A percentile compares a stretch with the other conserved stretches of the same genome.
phyloP scores from a whole-genome alignment of 2,888 invertebrate species.

The Drosophila kambysellisi region DNA sequence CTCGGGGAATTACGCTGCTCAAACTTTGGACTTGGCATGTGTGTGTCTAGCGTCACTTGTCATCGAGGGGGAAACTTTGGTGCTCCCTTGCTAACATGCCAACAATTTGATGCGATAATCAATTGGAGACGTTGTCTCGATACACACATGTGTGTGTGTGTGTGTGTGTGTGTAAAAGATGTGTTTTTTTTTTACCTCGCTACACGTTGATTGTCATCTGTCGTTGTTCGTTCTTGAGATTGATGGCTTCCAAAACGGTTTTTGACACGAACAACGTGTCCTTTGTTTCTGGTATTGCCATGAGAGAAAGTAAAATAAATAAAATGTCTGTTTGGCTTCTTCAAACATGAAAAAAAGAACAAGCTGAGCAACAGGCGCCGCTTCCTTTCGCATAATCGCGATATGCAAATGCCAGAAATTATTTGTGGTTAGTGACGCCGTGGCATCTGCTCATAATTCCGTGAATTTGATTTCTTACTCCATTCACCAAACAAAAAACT shows the following conservation, averaged over 20 bases:
- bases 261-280: conserved; percentile 52
- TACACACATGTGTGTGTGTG: background rate
- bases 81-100: conserved; percentile 36
- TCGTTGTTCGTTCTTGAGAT: conserved; percentile 60
- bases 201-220: conserved; percentile 55
- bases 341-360: background rate
- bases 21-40: conserved; percentile 7
- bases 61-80: conserved; percentile 15
- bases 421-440: conserved; percentile 38
- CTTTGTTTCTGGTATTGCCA: conserved; percentile 43
- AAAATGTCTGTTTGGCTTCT: background rate
- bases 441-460: conserved; percentile 57
- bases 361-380: conserved; percentile 49
- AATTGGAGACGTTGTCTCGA: conserved; percentile 49
- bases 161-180: too few relatives aligned
- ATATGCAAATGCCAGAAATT: conserved; percentile 57
- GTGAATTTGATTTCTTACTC: conserved; percentile 49
- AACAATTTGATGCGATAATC: conserved; percentile 65
- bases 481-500: conserved; percentile 13
- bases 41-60: conserved; percentile 28
- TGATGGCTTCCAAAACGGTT: conserved; percentile 65
- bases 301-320: background rate
- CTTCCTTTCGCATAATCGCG: conserved; percentile 25
- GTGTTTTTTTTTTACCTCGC: conserved; percentile 4
- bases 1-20: conserved; percentile 30